These are phyloP conservation scores for Cryptoblepharus egeriae DNA, from an alignment of 2,797 vertebrate species.

Conservation along the genomic window DNA sequence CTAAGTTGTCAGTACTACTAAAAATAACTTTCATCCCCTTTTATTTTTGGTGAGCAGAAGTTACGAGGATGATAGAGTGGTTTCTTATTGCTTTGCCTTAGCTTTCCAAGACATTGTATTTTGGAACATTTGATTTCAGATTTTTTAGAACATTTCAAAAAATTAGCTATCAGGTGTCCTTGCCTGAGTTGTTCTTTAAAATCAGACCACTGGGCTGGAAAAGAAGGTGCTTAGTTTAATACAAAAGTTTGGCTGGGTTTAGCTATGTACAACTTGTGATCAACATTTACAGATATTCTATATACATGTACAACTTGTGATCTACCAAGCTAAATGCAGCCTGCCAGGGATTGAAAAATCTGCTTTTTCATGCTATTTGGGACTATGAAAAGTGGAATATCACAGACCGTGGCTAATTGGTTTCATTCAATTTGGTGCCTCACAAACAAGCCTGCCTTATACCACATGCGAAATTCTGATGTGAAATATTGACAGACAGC, in stretches of 20 bases:
- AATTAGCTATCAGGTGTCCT: slow-evolving; percentile 15
- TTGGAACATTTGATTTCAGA: slow-evolving; percentile 32
- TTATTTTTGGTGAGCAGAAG: slow-evolving; percentile 42
- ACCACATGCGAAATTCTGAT: neutral
- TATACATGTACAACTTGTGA: too few species aligned
- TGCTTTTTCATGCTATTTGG: neutral
- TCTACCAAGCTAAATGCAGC: neutral
- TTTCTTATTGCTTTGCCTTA: slow-evolving; percentile 55
- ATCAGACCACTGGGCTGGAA: slow-evolving; percentile 3
- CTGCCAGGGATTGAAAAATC: neutral
- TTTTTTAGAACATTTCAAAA: slow-evolving; percentile 1
- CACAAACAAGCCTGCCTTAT: neutral
- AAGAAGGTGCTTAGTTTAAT: slow-evolving; percentile 2
- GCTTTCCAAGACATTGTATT: slow-evolving; percentile 41
- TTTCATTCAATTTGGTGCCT: too few species aligned
- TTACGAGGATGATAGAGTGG: slow-evolving; percentile 43
- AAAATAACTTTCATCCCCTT: slow-evolving; percentile 61
- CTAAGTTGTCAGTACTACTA: slow-evolving; percentile 63
- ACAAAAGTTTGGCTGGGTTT: too few species aligned
- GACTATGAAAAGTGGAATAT: too few species aligned
- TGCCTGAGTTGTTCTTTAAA: slow-evolving; percentile 33
- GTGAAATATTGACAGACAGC: slow-evolving; percentile 27
- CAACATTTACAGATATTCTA: too few species aligned
- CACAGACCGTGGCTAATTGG: too few species aligned
- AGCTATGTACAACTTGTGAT: too few species aligned